Conservation (phyloP, 2,888 invertebrate genomes). For the Saturnia japonica region DNA sequence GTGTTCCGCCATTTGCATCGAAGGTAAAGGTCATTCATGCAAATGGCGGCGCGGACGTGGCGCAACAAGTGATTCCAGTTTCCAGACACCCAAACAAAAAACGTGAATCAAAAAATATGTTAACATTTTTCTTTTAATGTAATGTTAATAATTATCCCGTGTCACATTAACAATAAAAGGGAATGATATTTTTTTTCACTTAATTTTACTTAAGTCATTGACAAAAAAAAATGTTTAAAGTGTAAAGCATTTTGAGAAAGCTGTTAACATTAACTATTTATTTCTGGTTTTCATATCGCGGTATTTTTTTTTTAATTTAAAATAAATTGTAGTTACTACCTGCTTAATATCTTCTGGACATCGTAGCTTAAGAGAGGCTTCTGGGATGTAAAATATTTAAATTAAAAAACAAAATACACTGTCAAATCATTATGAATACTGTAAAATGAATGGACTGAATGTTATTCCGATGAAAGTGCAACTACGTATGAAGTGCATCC, state of each 20-base stretch:
- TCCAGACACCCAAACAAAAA: conserved; percentile 5
- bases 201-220: no score
- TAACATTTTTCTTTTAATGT: neutral
- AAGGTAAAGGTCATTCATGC: conserved; percentile 12
- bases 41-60: conserved; percentile 4
- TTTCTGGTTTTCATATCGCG: neutral
- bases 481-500: neutral
- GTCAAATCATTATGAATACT: neutral
- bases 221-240: neutral
- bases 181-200: no score
- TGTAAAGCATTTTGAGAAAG: neutral
- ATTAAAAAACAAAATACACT: neutral
- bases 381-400: neutral
- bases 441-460: neutral
- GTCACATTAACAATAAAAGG: no score
- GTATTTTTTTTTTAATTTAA: neutral
- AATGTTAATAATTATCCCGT: no score
- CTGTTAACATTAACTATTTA: neutral
- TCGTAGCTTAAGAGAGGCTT: conserved; percentile 9
- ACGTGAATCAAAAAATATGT: neutral
- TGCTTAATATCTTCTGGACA: neutral
- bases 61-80: conserved; percentile 6
- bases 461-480: neutral
- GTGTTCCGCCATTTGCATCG: conserved; percentile 13
- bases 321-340: neutral